A percentile compares a stretch with the other conserved stretches of the same genome.
Conservation (phyloP, 2,113 vertebrate species). For the Syngnathoides biaculeatus region DNA sequence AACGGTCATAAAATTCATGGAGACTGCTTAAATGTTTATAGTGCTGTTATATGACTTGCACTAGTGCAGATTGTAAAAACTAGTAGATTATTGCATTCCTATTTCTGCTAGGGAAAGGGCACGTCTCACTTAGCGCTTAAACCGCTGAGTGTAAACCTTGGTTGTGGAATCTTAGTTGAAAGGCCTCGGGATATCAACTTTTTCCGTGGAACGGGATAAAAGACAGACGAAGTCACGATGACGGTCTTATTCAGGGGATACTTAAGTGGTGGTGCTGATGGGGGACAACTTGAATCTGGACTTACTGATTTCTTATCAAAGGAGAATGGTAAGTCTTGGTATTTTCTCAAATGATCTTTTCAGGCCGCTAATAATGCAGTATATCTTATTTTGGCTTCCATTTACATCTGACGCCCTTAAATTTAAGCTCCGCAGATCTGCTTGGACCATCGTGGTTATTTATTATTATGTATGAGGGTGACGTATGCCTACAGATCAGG, state of each 20-base stretch:
- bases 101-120: slow-evolving; percentile 22
- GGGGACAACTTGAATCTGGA: slow-evolving; percentile 23
- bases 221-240: not conserved
- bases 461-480: slow-evolving; percentile 39
- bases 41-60: slow-evolving; percentile 80
- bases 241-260: not conserved
- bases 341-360: not conserved
- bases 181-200: not conserved
- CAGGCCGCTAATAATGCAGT: slow-evolving; percentile 18
- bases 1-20: slow-evolving; percentile 80
- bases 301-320: slow-evolving; percentile 46
- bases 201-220: not conserved
- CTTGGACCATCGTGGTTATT: slow-evolving; percentile 9
- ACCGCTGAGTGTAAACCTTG: slow-evolving; percentile 28
- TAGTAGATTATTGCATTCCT: slow-evolving; percentile 36
- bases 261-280: no score
- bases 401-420: slow-evolving; percentile 36
- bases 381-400: slow-evolving; percentile 48
- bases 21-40: slow-evolving; percentile 79
- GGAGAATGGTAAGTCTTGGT: slow-evolving; percentile 25
- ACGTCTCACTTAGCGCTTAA: slow-evolving; percentile 41
- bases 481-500: slow-evolving; percentile 22
- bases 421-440: slow-evolving; percentile 39
- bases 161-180: slow-evolving; percentile 8
- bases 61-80: slow-evolving; percentile 64